Conservation (phyloP, 2,113 vertebrate species). For the Toxotes chatareus region DNA sequence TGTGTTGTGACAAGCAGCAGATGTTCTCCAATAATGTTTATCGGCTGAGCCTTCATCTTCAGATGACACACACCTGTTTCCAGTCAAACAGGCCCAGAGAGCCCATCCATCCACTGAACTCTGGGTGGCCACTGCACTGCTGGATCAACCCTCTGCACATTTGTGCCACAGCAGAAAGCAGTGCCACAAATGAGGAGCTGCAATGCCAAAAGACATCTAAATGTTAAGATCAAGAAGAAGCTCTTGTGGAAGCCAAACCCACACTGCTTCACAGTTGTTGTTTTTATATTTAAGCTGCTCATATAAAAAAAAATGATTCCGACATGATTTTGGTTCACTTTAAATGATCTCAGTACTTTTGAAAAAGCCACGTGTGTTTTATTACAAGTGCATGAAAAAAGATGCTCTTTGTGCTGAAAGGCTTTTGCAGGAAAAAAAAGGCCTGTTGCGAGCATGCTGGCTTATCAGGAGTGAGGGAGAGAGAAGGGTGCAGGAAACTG, state of each 20-base stretch:
- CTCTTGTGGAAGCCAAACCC: neutral
- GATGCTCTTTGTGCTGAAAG: slow-evolving; percentile 35
- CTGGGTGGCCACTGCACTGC: slow-evolving; percentile 78
- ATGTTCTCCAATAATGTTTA: slow-evolving; percentile 90
- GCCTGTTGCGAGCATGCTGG: slow-evolving; percentile 17
- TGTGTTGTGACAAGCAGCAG: slow-evolving; percentile 87
- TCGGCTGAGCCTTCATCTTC: slow-evolving; percentile 81
- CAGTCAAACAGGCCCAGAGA: slow-evolving; percentile 80
- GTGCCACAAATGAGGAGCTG: slow-evolving; percentile 20
- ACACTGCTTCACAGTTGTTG: neutral
- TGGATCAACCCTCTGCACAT: slow-evolving; percentile 23
- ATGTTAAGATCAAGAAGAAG: neutral
- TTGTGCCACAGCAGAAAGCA: neutral
- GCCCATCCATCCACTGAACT: slow-evolving; percentile 77
- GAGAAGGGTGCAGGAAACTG: slow-evolving; percentile 65
- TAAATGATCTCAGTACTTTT: slow-evolving; percentile 5
- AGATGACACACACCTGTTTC: slow-evolving; percentile 86
- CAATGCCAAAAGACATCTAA: slow-evolving; percentile 1
- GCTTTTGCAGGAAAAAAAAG: slow-evolving; percentile 4
- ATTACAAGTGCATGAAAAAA: slow-evolving; percentile 44
- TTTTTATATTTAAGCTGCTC: neutral
- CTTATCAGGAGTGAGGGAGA: slow-evolving; percentile 49
- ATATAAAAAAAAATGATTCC: slow-evolving; percentile 17
- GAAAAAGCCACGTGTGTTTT: slow-evolving; percentile 27
- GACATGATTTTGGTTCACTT: slow-evolving; percentile 3